A percentile compares a stretch with the other conserved stretches of the same genome.
Conservation (phyloP, 2,888 invertebrate species). For the Apodemia zela region DNA sequence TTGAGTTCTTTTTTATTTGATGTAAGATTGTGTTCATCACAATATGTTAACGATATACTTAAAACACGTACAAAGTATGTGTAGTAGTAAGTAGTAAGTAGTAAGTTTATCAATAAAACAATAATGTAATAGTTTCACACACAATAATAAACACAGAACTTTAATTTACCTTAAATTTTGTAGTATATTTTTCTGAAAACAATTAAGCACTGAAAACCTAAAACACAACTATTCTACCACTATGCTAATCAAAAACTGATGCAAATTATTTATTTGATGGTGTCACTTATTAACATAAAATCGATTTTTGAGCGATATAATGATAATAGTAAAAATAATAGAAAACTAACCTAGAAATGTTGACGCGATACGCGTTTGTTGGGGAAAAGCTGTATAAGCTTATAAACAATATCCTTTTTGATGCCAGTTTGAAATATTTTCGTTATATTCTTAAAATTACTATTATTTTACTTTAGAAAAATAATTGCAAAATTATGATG, state of each 20-base stretch:
- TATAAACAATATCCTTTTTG: slow-evolving; percentile 56
- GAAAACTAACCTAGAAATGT: slow-evolving; percentile 57
- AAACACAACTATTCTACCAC: not conserved
- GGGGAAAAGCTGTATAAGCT: slow-evolving; percentile 61
- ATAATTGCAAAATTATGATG: slow-evolving; percentile 21
- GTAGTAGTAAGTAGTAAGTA: too few species aligned
- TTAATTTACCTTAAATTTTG: not conserved
- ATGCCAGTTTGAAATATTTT: slow-evolving; percentile 63
- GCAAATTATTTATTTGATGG: not conserved
- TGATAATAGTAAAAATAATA: not conserved
- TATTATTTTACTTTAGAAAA: slow-evolving; percentile 17
- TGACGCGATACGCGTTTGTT: slow-evolving; percentile 43
- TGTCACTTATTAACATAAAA: not conserved
- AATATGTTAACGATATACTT: not conserved
- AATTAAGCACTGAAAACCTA: not conserved
- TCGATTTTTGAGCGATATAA: slow-evolving; percentile 2
- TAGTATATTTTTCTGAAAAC: not conserved
- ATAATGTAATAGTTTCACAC: not conserved
- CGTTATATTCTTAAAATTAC: slow-evolving; percentile 22
- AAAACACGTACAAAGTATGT: too few species aligned
- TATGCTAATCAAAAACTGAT: slow-evolving; percentile 5
- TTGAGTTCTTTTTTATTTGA: too few species aligned
- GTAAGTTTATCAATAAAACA: too few species aligned
- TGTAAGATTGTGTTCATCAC: not conserved
- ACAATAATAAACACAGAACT: not conserved